Evolutionary conservation across 2,113 vertebrate genomes (phyloP).

Genomic region (Martes martes): DNA sequence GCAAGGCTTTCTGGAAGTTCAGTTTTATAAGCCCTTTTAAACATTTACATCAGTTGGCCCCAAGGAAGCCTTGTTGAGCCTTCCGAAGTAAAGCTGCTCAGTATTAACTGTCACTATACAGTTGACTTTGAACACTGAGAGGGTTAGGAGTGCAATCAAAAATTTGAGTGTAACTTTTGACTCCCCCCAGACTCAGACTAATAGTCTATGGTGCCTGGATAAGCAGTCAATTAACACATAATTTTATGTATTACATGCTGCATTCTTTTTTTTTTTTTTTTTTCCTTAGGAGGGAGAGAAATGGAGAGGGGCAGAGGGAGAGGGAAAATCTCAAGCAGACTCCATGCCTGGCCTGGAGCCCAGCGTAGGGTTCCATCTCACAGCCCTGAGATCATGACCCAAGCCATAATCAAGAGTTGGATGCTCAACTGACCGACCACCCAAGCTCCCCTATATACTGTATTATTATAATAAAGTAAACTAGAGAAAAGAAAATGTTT

Average conservation of each 20-base stretch:
- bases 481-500: not conserved
- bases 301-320: not conserved
- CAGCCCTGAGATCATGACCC: not conserved
- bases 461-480: not conserved
- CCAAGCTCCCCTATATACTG: not conserved
- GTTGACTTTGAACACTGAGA: not conserved
- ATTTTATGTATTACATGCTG: not conserved
- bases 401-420: not conserved
- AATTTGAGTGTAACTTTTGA: not conserved
- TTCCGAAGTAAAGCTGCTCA: not conserved
- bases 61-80: not conserved
- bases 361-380: not conserved
- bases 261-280: not conserved
- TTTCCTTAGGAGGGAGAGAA: not conserved
- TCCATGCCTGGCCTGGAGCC: not conserved
- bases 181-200: not conserved
- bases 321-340: not conserved
- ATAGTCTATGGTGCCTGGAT: not conserved
- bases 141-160: not conserved
- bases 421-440: not conserved
- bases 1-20: conserved; percentile 30
- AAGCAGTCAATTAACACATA: not conserved
- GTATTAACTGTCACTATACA: not conserved
- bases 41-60: not conserved
- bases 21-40: not conserved